phyloP scores from a whole-genome alignment of 1,140 invertebrate species.

The Hylyphantes graminicola region DNA sequence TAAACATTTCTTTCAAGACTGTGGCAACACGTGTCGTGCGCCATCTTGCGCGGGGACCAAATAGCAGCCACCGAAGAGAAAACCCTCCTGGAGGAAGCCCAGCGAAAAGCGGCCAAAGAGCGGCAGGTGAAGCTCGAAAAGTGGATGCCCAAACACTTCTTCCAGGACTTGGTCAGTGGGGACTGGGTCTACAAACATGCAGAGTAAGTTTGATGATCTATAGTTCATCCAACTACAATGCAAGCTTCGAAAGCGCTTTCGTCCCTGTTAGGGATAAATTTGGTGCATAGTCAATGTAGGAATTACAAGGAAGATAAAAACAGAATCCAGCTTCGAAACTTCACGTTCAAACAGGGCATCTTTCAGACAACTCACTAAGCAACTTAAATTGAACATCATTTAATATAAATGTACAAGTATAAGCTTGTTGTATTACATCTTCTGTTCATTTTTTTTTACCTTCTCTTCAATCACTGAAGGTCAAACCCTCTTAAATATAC shows the following conservation, averaged over 20 bases:
- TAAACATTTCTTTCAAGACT: conserved; percentile 68
- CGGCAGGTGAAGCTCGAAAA: conserved; percentile 74
- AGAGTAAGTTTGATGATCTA: conserved; percentile 64
- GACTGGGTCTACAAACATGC: conserved; percentile 82
- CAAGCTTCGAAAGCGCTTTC: background rate
- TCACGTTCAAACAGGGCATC: too few species aligned
- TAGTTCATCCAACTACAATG: background rate
- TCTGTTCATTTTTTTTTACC: too few species aligned
- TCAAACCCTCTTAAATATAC: too few species aligned
- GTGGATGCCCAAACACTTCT: conserved; percentile 79
- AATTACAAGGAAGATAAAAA: too few species aligned
- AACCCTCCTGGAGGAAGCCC: conserved; percentile 86
- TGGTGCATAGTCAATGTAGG: too few species aligned
- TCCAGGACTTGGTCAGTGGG: conserved; percentile 74
- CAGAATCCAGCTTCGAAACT: too few species aligned
- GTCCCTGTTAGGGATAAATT: too few species aligned
- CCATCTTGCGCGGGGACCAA: conserved; percentile 84
- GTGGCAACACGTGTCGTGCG: conserved; percentile 85
- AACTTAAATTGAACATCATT: too few species aligned
- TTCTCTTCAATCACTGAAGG: too few species aligned
- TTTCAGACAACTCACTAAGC: too few species aligned
- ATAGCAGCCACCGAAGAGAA: conserved; percentile 89
- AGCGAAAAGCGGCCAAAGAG: conserved; percentile 78
- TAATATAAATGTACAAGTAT: too few species aligned
- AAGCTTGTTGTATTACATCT: too few species aligned